Base-by-base conservation (phyloP, 2,113 vertebrate genomes). In the Pachycephala philippinensis region DNA sequence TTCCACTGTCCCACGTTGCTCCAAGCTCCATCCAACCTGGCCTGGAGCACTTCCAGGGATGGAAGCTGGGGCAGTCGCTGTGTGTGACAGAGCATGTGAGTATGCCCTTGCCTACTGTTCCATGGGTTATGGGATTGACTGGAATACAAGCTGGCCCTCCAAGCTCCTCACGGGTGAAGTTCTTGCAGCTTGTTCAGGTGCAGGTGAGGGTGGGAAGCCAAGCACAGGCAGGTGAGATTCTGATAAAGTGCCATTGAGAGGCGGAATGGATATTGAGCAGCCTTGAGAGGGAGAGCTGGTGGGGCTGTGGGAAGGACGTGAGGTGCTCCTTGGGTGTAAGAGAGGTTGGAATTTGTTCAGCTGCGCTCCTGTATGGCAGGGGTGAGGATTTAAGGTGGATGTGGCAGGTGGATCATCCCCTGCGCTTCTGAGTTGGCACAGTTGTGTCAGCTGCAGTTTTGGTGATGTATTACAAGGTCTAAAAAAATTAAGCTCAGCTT, bases 181-280 rank as follows among this genome's bases (percentile, higher is more conserved):
- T 52, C 37, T 39, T 79, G 54, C 54, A 21, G 11, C 57, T 37
- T 16, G 16, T 33, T 22, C 3, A 59, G 42, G 49, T 37, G 30
- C 28, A 11, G 2, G 11, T 45, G 52, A 71, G 76, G 23, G 27
- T 42, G 7, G 31, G n/a, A 59, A 47, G 35, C 9, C 7, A 14
- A 30, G 57, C 44, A 23, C 23, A 39, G 31, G 35, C 31, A 13
- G 68, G 35, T 24, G 26, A 66, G 45, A 8, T 39, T 4, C 3
- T 59, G 63, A 22, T 23, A 2, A 0, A 2, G 17, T 82, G 63
- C 63, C 57, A 10, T 0, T 11, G 40, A 26, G 39, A 52, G 26
- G 26, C 39, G 47, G 69, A 47, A 49, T 0, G 4, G 33, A 22
- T 49, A 20, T 0, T 27, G 56, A 47, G 30, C 27, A 76, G 39